Evolutionary conservation across 2,888 invertebrate species (phyloP).

Genomic region (Peribatodes rhomboidaria): DNA sequence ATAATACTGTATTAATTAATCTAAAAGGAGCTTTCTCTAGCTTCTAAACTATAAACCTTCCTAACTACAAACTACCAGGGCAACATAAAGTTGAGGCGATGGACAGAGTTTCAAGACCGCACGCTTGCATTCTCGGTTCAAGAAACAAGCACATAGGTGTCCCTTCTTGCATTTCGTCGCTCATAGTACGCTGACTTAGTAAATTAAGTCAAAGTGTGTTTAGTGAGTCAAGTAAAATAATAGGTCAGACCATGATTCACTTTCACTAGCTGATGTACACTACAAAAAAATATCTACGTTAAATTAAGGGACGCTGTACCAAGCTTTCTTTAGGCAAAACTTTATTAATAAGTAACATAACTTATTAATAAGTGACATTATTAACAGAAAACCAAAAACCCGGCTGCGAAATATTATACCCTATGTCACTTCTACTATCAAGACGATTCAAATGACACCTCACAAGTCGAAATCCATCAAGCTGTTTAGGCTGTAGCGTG

Average conservation of each 20-base stretch:
- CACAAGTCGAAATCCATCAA: no score
- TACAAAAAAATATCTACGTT: neutral
- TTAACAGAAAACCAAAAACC: no score
- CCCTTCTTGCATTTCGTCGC: conserved; percentile 49
- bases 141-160: conserved; percentile 44
- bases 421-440: no score
- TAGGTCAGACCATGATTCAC: neutral
- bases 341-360: no score
- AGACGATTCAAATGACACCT: no score
- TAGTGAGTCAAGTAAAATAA: conserved; percentile 10
- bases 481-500: no score
- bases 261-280: no score
- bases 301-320: no score
- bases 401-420: no score
- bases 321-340: no score
- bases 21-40: neutral
- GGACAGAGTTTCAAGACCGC: conserved; percentile 30
- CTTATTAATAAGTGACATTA: no score
- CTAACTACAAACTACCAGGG: conserved; percentile 18
- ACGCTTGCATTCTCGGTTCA: conserved; percentile 38
- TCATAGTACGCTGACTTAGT: conserved; percentile 49
- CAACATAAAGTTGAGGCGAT: conserved; percentile 15
- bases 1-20: no score
- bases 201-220: conserved; percentile 41
- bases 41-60: neutral